Percentiles rank a stretch among this genome's conserved stretches.
These are phyloP conservation scores for Lysiphlebus fabarum DNA, from an alignment of 1,140 invertebrate genomes.

Conservation along the genomic window DNA sequence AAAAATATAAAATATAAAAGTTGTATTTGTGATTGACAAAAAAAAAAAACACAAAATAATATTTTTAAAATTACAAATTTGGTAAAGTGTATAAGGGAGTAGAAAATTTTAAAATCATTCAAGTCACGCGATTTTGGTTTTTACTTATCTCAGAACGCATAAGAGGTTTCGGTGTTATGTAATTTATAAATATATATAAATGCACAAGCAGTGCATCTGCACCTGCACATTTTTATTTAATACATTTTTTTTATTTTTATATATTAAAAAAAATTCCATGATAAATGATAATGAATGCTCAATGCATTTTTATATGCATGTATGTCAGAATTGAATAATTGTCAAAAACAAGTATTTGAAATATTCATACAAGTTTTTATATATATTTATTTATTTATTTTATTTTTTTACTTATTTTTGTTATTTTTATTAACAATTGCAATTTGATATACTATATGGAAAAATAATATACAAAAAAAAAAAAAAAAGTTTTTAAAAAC, in stretches of 20 bases:
- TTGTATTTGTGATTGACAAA: no score
- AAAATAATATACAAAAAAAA: no score
- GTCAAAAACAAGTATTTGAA: neutral
- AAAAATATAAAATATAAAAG: no score
- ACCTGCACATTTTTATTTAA: conserved; percentile 1
- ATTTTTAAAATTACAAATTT: no score
- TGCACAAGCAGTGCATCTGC: neutral
- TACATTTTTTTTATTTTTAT: neutral
- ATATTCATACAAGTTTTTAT: neutral
- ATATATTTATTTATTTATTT: no score
- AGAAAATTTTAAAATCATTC: neutral
- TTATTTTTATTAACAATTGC: no score
- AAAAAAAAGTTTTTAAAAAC: no score
- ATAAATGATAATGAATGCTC: neutral
- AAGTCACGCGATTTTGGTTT: conserved; percentile 18
- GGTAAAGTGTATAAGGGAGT: no score
- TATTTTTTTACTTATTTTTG: no score
- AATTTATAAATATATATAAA: conserved; percentile 4
- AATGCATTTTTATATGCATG: neutral
- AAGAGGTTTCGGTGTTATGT: neutral
- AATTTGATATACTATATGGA: no score
- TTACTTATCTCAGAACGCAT: neutral
- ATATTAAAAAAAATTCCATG: neutral
- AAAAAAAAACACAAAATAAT: no score
- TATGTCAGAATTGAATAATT: no score